Percentiles rank a stretch among this genome's conserved stretches.
phyloP scores from a whole-genome alignment of 2,113 vertebrate genomes.

The Heterotilapia buettikoferi region DNA sequence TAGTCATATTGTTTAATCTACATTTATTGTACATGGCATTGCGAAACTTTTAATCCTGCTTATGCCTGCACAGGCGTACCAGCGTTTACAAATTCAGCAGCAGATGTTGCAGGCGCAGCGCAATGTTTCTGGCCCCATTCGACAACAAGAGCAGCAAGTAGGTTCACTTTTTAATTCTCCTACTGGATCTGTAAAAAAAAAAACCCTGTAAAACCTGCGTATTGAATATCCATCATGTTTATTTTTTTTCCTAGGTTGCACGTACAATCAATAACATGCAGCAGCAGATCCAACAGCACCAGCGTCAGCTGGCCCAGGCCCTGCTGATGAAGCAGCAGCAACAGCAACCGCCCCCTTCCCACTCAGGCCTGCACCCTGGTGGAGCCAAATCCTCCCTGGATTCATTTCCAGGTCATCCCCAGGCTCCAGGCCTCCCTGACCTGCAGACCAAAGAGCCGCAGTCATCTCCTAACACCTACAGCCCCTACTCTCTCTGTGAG shows the following conservation, averaged over 20 bases:
- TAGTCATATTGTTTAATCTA: neutral
- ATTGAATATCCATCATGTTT: neutral
- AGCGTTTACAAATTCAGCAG: slow-evolving; percentile 99
- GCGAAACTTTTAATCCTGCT: neutral
- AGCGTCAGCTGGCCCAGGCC: slow-evolving; percentile 98
- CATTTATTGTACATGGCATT: neutral
- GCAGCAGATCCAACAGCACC: slow-evolving; percentile 99
- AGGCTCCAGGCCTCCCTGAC: slow-evolving; percentile 87
- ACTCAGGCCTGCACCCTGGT: slow-evolving; percentile 87
- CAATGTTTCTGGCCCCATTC: slow-evolving; percentile 95
- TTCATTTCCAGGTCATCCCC: slow-evolving; percentile 86
- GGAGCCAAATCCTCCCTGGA: slow-evolving; percentile 92
- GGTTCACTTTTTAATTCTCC: slow-evolving; percentile 25
- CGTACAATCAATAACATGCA: slow-evolving; percentile 99
- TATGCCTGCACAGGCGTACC: slow-evolving; percentile 82
- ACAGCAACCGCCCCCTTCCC: slow-evolving; percentile 73
- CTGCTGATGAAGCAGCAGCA: slow-evolving; percentile 93
- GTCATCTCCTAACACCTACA: slow-evolving; percentile 88
- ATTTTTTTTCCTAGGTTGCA: slow-evolving; percentile 80
- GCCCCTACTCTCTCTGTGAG: slow-evolving; percentile 92
- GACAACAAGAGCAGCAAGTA: slow-evolving; percentile 99
- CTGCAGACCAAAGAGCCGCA: slow-evolving; percentile 99
- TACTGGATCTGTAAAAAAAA: neutral
- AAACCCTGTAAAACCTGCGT: neutral
- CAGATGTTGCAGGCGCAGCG: slow-evolving; percentile 99